Evolutionary conservation across 2,888 invertebrate genomes (phyloP).

Genomic region (Caenorhabditis doughertyi): DNA sequence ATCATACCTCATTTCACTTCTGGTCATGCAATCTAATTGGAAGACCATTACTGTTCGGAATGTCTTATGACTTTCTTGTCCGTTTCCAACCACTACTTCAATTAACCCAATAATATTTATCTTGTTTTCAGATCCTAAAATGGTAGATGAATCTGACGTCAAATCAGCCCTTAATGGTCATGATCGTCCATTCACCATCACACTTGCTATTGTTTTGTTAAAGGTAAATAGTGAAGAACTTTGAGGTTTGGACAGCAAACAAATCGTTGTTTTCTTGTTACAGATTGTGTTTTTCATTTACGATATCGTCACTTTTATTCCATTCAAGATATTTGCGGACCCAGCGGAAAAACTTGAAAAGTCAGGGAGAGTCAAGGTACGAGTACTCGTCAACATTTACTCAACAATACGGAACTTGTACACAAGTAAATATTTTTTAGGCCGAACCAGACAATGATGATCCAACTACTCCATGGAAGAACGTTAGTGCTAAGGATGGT

Average conservation of each 20-base stretch:
- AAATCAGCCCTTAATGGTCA: constrained; percentile 64
- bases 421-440: constrained; percentile 40
- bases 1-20: not conserved
- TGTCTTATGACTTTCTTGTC: constrained; percentile 24
- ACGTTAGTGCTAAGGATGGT: constrained; percentile 73
- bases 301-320: constrained; percentile 79
- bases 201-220: constrained; percentile 54
- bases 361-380: constrained; percentile 77
- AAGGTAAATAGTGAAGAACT: constrained; percentile 52
- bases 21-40: not conserved
- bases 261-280: constrained; percentile 46
- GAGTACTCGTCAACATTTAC: constrained; percentile 4
- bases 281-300: constrained; percentile 80
- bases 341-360: constrained; percentile 78
- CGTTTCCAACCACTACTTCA: not conserved
- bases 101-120: constrained; percentile 22
- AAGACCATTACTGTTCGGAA: not conserved
- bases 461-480: constrained; percentile 79
- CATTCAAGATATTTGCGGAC: constrained; percentile 82
- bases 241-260: constrained; percentile 23
- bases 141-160: constrained; percentile 63
- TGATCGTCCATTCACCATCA: constrained; percentile 67
- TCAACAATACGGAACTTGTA: not conserved
- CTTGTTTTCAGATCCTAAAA: constrained; percentile 49
- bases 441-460: constrained; percentile 75